Evolutionary conservation across 2,113 vertebrate species (phyloP), one percentile per base, ranked within the genome.

Genomic region (Mormyrus iriodes): DNA sequence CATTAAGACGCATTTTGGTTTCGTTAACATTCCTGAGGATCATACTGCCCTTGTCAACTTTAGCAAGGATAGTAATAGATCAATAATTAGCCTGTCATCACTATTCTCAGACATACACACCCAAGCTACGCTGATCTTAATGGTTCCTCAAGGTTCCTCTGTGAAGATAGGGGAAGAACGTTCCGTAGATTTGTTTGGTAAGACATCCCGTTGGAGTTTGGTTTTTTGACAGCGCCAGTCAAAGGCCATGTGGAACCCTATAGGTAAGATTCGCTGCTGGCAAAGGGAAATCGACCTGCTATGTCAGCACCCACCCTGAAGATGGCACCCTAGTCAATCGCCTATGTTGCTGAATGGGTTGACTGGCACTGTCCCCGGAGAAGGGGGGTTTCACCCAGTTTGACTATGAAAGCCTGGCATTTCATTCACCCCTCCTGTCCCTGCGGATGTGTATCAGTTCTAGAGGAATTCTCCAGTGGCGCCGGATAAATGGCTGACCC

Each of bases 21-120:
- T 52, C n/a, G 52, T 51, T 85, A 51, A 85, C 46, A 85, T 17
- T 9, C 21, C 84, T 52, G n/a, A 52, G 48, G n/a, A 52, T 85
- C 48, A 51, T 48, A 51, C 84, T 51, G 84, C n/a, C 84, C 48
- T 51, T 85, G 84, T 85, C 84, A 85, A 13, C n/a, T 85, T 85
- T 52, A 2, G n/a, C 10, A 46, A 52, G 24, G 42, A 85, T 51
- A 85, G 46, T 24, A 85, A 85, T 24, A 52, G 84, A 85, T 24
- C 9, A 48, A 85, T 52, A 85, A 85, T 85, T 85, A 85, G 52
- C 46, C 84, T 35, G 84, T 52, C 84, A 52, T 51, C 44, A 35
- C 84, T 52, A 51, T 49, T 85, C 48, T 4, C n/a, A 31, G n/a
- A n/a, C 48, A 35, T 48, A 85, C 84, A 17, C 15, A 52, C 84